Base-by-base conservation (phyloP, 2,113 vertebrate species). In the Tragelaphus strepsiceros region DNA sequence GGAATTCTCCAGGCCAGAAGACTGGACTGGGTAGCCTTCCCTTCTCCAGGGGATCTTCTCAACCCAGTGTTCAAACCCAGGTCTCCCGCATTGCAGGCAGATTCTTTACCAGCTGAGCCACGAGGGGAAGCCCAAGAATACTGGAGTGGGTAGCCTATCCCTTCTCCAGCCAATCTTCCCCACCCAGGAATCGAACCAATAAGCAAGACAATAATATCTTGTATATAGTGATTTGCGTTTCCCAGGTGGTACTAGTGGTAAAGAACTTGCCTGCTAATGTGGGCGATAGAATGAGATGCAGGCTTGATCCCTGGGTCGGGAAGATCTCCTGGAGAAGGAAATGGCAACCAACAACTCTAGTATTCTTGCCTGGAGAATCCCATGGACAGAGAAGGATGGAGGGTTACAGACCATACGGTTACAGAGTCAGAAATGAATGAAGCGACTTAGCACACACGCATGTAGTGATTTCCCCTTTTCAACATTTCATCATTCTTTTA, bases 401-500 rank as follows among this genome's bases (percentile, higher is more conserved):
- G 35, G 35, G 67, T 39, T 74, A 22, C 11, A 39, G 35, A 39
- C 35, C 67, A 24, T 24, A 39, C 5, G 12, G 19, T 74, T 11
- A 22, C 67, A 74, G 14, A 77, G 35, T 77, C 71, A 77, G 35
- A 77, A 22, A 77, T 26, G 22, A 77, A 22, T 43, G 71, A 43
- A 77, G 22, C 22, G 6, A 43, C 71, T 77, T 77, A 77, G 71
- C 35, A 77, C 5, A 3, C 71, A 77, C 0, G 1, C 3, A 2
- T 93, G 93, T 35, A 91, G 62, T 91, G 14, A 89, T 56, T 61
- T 96, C 39, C 58, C 53, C 86, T 53, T 94, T 96, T 83, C 54
- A 90, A 46, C n/a, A 85, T 80, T 90, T 58, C 30, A 30, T 61
- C 74, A 82, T 84, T 61, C 81, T 95, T 95, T 30, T 8, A 81